Conservation (phyloP, 2,888 invertebrate genomes). For the Lepas anatifera region DNA sequence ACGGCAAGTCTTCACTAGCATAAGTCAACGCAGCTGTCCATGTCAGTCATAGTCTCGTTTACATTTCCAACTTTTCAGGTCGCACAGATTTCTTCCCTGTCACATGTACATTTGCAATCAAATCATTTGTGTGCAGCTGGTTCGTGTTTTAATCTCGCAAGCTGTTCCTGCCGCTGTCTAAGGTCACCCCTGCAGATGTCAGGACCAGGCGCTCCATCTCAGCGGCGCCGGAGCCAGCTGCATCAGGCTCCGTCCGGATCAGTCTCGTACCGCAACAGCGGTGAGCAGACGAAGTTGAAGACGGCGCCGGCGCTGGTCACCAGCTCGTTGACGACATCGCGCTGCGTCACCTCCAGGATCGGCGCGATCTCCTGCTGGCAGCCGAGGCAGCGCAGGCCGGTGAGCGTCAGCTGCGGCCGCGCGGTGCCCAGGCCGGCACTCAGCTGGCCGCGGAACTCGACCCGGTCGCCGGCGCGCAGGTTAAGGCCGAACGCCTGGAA, state of each 20-base stretch:
- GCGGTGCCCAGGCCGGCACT: slow-evolving; percentile 2
- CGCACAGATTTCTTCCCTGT: no score
- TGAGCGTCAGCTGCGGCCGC: slow-evolving; percentile 5
- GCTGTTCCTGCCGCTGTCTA: no score
- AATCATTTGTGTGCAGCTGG: no score
- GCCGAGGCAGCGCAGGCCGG: neutral
- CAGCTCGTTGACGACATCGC: slow-evolving; percentile 8
- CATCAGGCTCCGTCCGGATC: neutral
- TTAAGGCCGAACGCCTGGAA: slow-evolving; percentile 4
- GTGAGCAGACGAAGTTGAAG: slow-evolving; percentile 2
- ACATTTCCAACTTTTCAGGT: no score
- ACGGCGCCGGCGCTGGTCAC: slow-evolving; percentile 4
- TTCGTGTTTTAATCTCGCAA: no score
- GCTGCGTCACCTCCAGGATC: neutral
- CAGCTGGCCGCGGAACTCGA: neutral
- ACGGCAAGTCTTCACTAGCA: no score
- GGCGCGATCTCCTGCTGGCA: neutral
- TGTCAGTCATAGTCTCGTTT: no score
- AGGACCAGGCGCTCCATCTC: no score
- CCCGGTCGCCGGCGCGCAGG: neutral
- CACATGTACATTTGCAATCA: no score
- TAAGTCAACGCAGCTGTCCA: no score
- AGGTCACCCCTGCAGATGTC: no score
- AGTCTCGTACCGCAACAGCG: neutral
- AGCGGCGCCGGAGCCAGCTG: no score